Evolutionary conservation across 2,888 invertebrate species (phyloP), one percentile per base, ranked within the genome.

Genomic region (Agelastica alni): DNA sequence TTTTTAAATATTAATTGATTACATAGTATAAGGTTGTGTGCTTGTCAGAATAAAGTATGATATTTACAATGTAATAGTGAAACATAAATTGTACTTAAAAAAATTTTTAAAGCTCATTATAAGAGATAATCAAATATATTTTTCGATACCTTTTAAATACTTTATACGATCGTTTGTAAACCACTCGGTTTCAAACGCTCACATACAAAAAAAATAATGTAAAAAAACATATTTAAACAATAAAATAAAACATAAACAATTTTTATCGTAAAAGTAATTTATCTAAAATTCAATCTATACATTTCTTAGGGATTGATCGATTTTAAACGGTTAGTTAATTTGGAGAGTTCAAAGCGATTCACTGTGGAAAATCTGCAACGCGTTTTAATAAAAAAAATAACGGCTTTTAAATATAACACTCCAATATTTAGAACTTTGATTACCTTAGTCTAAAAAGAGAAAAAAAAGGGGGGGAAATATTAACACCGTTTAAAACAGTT

Each of bases 1-100:
- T 74, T 69, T 75, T 77, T 77, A 75, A 75, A 76, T 77, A 77
- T 75, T 76, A 76, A 74, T 77, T 72, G 78, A 77, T 77, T 78
- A 78, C 77, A 78, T 76, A 76, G 76, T 74, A 76, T 76, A 75
- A n/a, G 75, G 73, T 75, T 74, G 73, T 75, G 76, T 76, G 77
- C 76, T 75, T 73, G 72, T 74, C 73, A 72, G 73, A 75, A 75
- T 76, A 76, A 77, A 76, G 73, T 74, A 76, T 77, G 76, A 69
- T 77, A 77, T 77, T 73, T 77, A 77, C 77, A 77, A 75, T 77
- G 76, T 75, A 74, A 73, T 72, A 74, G 74, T 73, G 72, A 69
- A 75, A 71, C 69, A 70, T 67, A 74, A 75, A 70, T 73, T 75
- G 75, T 76, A 76, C 74, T 75, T 69, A 74, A 74, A 73, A 72